These are phyloP conservation scores for Drosophila neonasuta DNA, from an alignment of 2,888 invertebrate species.

Conservation along the genomic window DNA sequence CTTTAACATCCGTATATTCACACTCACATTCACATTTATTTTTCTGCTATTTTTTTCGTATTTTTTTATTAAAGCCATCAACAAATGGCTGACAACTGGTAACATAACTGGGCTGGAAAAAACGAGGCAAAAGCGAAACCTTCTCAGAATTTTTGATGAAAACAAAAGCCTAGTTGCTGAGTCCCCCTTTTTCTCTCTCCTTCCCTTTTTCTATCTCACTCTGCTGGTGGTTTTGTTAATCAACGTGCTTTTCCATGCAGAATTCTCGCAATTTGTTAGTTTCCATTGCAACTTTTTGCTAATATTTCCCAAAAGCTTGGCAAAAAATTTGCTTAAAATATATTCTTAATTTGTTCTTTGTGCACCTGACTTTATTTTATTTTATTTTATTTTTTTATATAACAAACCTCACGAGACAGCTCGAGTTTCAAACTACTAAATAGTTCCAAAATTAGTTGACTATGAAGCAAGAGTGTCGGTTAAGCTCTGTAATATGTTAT, in stretches of 20 bases:
- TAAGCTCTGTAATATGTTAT: too few relatives aligned
- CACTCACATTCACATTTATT: not conserved
- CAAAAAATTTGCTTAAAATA: not conserved
- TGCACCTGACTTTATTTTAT: not conserved
- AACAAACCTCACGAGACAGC: not conserved
- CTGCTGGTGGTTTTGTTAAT: constrained; percentile 25
- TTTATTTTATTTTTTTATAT: not conserved
- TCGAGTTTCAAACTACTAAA: not conserved
- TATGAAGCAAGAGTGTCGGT: too few relatives aligned
- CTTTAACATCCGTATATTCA: not conserved
- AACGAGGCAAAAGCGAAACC: not conserved
- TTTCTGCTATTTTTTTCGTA: not conserved
- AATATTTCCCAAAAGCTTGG: not conserved
- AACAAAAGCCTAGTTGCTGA: constrained; percentile 9
- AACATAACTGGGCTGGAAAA: not conserved
- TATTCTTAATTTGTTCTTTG: not conserved
- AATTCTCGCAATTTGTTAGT: constrained; percentile 30
- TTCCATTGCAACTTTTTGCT: constrained; percentile 1
- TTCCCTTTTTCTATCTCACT: not conserved
- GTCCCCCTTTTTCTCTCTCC: too few relatives aligned
- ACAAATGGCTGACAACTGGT: constrained; percentile 6
- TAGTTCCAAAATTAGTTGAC: not conserved
- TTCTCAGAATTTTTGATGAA: constrained; percentile 10
- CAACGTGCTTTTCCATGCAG: constrained; percentile 35
- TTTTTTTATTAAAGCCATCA: constrained; percentile 14